These are phyloP conservation scores for Hirundichthys speculiger DNA, from an alignment of 2,113 vertebrate genomes.

Conservation along the genomic window DNA sequence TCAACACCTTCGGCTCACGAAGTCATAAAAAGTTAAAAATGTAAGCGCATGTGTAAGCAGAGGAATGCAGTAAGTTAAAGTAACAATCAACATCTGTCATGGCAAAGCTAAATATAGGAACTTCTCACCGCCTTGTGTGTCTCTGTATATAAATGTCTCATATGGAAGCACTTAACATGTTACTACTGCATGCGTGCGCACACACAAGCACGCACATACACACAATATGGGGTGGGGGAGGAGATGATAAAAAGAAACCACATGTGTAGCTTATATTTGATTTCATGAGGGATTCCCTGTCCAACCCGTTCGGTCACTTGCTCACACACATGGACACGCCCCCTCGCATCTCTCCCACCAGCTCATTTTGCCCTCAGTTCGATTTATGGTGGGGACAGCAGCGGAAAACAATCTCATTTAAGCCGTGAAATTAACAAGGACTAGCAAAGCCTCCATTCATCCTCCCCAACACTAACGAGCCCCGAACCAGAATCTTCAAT, in stretches of 20 bases:
- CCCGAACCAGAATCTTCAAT: slow-evolving; percentile 19
- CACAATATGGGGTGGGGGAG: not conserved
- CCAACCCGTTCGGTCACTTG: not conserved
- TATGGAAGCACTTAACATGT: slow-evolving; percentile 54
- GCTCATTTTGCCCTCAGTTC: not conserved
- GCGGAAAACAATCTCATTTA: slow-evolving; percentile 24
- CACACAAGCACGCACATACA: not conserved
- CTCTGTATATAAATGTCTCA: slow-evolving; percentile 18
- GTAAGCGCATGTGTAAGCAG: slow-evolving; percentile 26
- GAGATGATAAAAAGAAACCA: not conserved
- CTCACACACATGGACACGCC: too few relatives aligned
- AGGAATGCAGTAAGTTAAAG: slow-evolving; percentile 43
- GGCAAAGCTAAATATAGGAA: slow-evolving; percentile 75
- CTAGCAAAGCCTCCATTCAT: not conserved
- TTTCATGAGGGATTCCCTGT: slow-evolving; percentile 55
- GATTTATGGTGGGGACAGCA: not conserved
- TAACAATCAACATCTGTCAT: slow-evolving; percentile 72
- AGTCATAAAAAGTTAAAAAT: slow-evolving; percentile 58
- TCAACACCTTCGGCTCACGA: slow-evolving; percentile 45
- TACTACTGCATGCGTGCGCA: slow-evolving; percentile 11
- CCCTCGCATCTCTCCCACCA: not conserved
- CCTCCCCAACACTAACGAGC: slow-evolving; percentile 1
- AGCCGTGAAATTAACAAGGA: not conserved
- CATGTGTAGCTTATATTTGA: slow-evolving; percentile 57
- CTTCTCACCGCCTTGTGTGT: slow-evolving; percentile 48